phyloP scores from a whole-genome alignment of 1,140 invertebrate species.

The Eupristina koningsbergeri region DNA sequence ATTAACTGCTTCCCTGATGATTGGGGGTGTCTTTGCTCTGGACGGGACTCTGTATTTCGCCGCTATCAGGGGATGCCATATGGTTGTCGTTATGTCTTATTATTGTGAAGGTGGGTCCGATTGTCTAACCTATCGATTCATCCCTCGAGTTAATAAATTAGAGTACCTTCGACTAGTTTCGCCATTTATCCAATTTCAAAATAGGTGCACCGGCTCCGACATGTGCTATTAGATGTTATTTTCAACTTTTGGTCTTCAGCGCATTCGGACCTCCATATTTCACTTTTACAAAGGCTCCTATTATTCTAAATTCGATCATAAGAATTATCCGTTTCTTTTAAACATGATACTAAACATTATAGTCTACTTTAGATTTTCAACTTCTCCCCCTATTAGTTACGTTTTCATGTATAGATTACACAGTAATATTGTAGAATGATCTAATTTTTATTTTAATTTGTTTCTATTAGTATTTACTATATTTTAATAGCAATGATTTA shows the following conservation, averaged over 20 bases:
- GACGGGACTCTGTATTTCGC: not conserved
- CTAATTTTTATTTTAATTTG: too few relatives aligned
- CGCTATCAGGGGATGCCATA: not conserved
- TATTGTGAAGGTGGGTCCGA: not conserved
- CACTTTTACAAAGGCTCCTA: not conserved
- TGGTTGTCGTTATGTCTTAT: not conserved
- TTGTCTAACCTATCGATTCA: not conserved
- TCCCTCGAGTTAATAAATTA: not conserved
- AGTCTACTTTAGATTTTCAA: not conserved
- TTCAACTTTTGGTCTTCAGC: not conserved
- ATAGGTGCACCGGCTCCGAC: not conserved
- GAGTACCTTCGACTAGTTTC: not conserved
- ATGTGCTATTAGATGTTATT: not conserved
- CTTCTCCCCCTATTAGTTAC: not conserved
- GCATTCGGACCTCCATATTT: not conserved
- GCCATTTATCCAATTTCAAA: not conserved
- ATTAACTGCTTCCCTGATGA: not conserved
- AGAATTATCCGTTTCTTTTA: not conserved
- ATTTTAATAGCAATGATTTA: too few relatives aligned
- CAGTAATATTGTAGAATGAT: too few relatives aligned
- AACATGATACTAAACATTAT: not conserved
- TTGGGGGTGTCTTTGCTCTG: slow-evolving; percentile 14
- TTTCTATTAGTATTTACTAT: too few relatives aligned
- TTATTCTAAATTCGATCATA: not conserved
- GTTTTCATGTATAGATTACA: too few relatives aligned